phyloP scores from a whole-genome alignment of 2,113 vertebrate genomes.

The Bos javanicus region DNA sequence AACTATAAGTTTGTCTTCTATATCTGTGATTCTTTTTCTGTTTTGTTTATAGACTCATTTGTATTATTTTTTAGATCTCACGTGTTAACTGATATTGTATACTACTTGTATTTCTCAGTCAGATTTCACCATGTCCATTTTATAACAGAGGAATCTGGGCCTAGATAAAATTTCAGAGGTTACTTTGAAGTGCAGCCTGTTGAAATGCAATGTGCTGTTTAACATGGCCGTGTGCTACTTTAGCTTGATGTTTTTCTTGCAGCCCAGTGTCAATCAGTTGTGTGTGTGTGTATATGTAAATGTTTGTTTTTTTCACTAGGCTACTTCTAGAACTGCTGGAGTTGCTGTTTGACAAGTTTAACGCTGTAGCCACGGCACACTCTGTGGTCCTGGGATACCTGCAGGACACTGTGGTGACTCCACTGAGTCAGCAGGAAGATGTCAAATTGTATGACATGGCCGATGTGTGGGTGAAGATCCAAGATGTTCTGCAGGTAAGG shows the following conservation, averaged over 20 bases:
- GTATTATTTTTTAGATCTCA: background rate
- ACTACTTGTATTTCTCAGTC: background rate
- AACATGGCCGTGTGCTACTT: background rate
- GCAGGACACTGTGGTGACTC: constrained; percentile 86
- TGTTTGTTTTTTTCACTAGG: constrained; percentile 75
- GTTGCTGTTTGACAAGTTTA: constrained; percentile 97
- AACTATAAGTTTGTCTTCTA: background rate
- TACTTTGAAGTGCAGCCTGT: background rate
- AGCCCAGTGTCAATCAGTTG: background rate
- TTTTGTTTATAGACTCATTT: background rate
- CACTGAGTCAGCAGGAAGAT: constrained; percentile 83
- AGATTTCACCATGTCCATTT: background rate
- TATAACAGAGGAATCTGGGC: background rate
- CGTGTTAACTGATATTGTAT: background rate
- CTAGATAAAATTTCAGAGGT: background rate
- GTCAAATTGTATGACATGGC: constrained; percentile 98
- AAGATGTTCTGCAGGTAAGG: constrained; percentile 94
- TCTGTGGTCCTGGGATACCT: constrained; percentile 91
- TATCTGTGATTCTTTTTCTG: background rate
- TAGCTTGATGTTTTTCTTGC: background rate
- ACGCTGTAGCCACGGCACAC: constrained; percentile 93
- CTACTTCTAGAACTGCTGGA: constrained; percentile 95
- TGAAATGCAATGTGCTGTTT: background rate
- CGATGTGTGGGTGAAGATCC: constrained; percentile 98
- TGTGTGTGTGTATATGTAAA: constrained; percentile 42